Evolutionary conservation across 2,113 vertebrate species (phyloP).

Genomic region (Hassar affinis): DNA sequence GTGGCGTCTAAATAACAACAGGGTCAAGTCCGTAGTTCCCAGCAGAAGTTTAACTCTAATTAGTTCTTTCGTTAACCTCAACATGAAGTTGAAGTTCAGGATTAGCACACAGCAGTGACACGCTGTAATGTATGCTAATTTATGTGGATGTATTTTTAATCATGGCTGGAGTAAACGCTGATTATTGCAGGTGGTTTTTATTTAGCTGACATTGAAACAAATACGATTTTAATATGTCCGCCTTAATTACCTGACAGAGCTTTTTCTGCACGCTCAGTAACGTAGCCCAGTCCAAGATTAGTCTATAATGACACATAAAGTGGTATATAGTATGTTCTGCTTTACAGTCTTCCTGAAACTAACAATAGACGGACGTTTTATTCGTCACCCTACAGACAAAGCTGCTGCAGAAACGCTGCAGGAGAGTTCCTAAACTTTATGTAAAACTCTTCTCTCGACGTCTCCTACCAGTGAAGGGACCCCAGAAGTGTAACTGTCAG

Average conservation of each 20-base stretch:
- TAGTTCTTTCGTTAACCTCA: neutral
- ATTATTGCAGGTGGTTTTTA: conserved; percentile 4
- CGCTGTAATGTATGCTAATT: conserved; percentile 8
- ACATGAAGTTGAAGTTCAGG: neutral
- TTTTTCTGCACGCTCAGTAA: neutral
- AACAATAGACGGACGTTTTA: neutral
- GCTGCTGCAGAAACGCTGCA: neutral
- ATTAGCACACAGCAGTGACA: neutral
- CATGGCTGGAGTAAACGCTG: conserved; percentile 5
- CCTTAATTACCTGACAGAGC: neutral
- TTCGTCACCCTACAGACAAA: neutral
- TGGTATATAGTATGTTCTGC: neutral
- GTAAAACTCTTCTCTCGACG: neutral
- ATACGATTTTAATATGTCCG: neutral
- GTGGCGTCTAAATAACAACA: neutral
- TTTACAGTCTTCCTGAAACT: neutral
- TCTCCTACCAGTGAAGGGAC: neutral
- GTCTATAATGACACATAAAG: neutral
- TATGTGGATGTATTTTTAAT: conserved; percentile 1
- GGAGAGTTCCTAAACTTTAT: neutral
- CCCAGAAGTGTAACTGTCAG: neutral
- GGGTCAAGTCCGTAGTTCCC: no score
- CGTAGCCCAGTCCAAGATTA: neutral
- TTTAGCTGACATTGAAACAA: neutral
- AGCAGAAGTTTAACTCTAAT: neutral